phyloP scores from a whole-genome alignment of 2,113 vertebrate species.

The Riparia riparia region DNA sequence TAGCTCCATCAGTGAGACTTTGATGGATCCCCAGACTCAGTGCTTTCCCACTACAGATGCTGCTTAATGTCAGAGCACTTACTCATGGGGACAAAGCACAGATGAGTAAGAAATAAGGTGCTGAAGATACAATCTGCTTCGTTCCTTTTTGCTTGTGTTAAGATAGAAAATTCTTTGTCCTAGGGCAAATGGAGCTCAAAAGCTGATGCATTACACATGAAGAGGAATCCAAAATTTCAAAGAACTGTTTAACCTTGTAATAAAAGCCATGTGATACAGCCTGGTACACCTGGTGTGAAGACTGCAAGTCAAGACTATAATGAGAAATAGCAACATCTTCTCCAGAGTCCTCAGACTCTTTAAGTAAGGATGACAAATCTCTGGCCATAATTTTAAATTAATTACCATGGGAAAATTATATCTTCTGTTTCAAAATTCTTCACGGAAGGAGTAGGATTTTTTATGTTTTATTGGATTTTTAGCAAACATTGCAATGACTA shows the following conservation, averaged over 20 bases:
- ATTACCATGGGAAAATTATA: background rate
- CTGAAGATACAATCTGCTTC: background rate
- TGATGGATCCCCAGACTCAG: background rate
- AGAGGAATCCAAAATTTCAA: background rate
- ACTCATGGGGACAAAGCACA: background rate
- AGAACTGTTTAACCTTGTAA: background rate
- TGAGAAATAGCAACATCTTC: background rate
- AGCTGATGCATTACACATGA: background rate
- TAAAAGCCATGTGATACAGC: background rate
- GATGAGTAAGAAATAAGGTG: background rate
- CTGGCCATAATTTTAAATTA: background rate
- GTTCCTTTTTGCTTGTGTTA: background rate
- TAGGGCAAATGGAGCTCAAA: background rate
- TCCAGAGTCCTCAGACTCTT: background rate
- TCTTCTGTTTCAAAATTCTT: background rate
- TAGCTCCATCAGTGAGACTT: background rate
- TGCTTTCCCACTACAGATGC: background rate
- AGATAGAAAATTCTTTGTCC: background rate
- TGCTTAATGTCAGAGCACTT: background rate
- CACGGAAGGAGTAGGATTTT: background rate
- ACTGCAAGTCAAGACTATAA: background rate
- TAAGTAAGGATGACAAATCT: background rate
- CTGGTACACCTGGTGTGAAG: background rate
- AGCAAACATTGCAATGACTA: background rate
- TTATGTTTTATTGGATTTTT: background rate